Conservation (phyloP, 2,888 invertebrate species). For the Argyresthia albistria region DNA sequence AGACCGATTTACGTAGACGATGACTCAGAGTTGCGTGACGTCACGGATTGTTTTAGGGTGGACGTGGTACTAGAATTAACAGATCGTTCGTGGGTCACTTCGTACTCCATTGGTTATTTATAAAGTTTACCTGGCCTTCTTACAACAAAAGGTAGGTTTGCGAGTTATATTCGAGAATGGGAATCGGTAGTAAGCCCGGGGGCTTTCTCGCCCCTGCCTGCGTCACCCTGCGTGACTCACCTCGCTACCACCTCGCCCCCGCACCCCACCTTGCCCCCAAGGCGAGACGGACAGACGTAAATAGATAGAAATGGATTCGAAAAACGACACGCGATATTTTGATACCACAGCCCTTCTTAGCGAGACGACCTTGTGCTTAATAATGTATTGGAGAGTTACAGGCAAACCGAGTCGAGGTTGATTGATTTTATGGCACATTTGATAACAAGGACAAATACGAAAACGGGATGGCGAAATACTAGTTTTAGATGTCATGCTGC, state of each 20-base stretch:
- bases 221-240: conserved; percentile 37
- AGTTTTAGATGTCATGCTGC: too few relatives aligned
- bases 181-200: neutral
- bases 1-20: conserved; percentile 23
- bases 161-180: neutral
- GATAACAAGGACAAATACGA: neutral
- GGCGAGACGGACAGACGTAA: conserved; percentile 18
- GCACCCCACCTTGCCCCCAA: too few relatives aligned
- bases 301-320: conserved; percentile 23
- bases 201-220: conserved; percentile 30
- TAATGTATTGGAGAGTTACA: neutral
- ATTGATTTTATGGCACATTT: neutral
- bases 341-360: conserved; percentile 5
- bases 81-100: neutral
- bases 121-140: neutral
- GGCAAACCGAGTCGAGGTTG: neutral
- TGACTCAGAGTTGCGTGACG: conserved; percentile 45
- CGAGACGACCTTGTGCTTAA: conserved; percentile 1
- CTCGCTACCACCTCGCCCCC: too few relatives aligned
- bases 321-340: conserved; percentile 10
- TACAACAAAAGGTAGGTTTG: neutral
- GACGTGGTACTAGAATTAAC: neutral
- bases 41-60: conserved; percentile 30
- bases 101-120: too few relatives aligned
- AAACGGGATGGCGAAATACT: too few relatives aligned